These are phyloP conservation scores for Aricia artaxerxes DNA, from an alignment of 2,888 invertebrate species.

Conservation along the genomic window DNA sequence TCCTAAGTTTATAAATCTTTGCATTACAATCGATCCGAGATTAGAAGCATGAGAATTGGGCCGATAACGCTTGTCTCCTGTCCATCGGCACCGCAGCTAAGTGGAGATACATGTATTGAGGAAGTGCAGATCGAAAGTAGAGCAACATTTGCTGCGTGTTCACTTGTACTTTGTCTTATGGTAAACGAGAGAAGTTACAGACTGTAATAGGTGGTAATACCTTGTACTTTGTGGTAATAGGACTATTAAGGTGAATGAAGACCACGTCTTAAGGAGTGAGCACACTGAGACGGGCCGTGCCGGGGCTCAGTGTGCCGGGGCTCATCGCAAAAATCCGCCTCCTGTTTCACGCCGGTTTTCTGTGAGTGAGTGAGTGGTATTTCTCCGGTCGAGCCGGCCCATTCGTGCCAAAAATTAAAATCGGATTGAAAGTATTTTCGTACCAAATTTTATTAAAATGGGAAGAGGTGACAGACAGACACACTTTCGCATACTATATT, in stretches of 20 bases:
- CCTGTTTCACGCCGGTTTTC: too few relatives aligned
- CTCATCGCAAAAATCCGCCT: too few relatives aligned
- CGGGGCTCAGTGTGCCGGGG: too few relatives aligned
- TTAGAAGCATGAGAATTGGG: background rate
- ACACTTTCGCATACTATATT: too few relatives aligned
- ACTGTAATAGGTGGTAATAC: background rate
- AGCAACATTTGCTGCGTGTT: background rate
- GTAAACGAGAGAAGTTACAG: background rate
- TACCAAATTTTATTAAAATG: too few relatives aligned
- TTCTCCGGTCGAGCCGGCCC: too few relatives aligned
- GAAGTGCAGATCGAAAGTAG: conserved; percentile 14
- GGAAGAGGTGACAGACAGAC: too few relatives aligned
- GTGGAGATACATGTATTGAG: conserved; percentile 26
- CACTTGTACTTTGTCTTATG: background rate
- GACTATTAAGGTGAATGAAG: background rate
- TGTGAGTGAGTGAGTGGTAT: too few relatives aligned
- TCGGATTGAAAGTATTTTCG: too few relatives aligned
- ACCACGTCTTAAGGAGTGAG: too few relatives aligned
- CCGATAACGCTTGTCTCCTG: background rate
- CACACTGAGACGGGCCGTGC: too few relatives aligned
- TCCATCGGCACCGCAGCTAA: background rate
- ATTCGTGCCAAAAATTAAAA: too few relatives aligned
- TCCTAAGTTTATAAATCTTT: background rate
- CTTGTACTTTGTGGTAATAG: conserved; percentile 11
- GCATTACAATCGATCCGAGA: background rate